phyloP scores from a whole-genome alignment of 2,113 vertebrate species.

The Podarcis cretensis region DNA sequence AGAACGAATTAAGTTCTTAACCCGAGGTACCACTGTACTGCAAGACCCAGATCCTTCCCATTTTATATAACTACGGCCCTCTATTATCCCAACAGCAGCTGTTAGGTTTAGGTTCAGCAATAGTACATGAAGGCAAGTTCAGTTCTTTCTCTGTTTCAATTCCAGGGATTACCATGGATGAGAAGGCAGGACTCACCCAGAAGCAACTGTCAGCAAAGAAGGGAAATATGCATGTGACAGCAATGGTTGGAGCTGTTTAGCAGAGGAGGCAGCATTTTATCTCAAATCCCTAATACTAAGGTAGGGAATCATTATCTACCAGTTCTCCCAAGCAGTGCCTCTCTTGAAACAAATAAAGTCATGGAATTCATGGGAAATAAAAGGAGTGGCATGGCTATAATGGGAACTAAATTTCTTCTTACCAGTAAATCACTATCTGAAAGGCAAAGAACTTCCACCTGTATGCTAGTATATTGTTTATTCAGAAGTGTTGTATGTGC shows the following conservation, averaged over 20 bases:
- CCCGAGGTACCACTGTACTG: too few species aligned
- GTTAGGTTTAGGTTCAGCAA: background rate
- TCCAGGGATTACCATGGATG: too few species aligned
- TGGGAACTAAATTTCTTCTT: background rate
- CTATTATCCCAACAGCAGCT: too few species aligned
- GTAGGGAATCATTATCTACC: background rate
- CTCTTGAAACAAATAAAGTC: background rate
- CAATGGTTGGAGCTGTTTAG: background rate
- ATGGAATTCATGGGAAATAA: background rate
- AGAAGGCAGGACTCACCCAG: background rate
- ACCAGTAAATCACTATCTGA: background rate
- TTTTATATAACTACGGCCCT: too few species aligned
- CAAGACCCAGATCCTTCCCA: too few species aligned
- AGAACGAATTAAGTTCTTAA: too few species aligned
- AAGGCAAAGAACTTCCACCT: slow-evolving; percentile 1
- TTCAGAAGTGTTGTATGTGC: slow-evolving; percentile 3
- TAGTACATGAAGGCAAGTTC: background rate
- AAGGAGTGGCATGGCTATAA: background rate
- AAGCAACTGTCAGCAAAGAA: background rate
- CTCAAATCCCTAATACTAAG: background rate
- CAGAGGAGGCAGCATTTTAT: background rate
- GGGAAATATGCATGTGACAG: background rate
- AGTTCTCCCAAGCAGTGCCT: background rate
- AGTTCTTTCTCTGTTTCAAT: background rate
- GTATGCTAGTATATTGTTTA: slow-evolving; percentile 21